Base-by-base conservation (phyloP, 2,888 invertebrate species). In the Drosophila cognata region DNA sequence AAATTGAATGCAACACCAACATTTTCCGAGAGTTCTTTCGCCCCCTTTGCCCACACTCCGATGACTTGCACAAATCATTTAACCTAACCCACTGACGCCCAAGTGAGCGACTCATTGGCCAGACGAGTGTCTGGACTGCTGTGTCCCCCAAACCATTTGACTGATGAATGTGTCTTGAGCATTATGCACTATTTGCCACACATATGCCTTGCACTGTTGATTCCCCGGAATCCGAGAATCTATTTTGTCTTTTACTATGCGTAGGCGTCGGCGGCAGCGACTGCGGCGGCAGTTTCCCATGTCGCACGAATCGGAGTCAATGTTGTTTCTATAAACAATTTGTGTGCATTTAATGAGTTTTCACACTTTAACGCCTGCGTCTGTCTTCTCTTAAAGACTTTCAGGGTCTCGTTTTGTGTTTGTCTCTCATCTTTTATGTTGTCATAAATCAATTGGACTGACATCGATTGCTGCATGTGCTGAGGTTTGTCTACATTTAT, bases 281-380 rank as follows among this genome's bases (percentile, higher is more conserved):
- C 56, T n/a, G 16, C 16, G 35, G 28, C 41, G 16, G 31, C 48
- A 55, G 43, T 35, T 56, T 63, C 63, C 43, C 69, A 52, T 63
- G 56, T 57, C 57, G 21, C 52, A 43, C 21, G 52, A 46, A 28
- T 51, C 61, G 29, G 13, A 25, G 41, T 53, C 64, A 75, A 74
- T 71, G 61, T 62, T 70, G 51, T 55, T 52, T 58, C 74, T 68
- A 80, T 87, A 84, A 84, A 84, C 87, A 84, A 84, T 80, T 84
- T 84, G 84, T 80, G 82, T 70, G 78, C 79, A 51, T 87, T 84
- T 87, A 84, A 84, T 84, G 84, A 84, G 82, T 87, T 84, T 84
- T 87, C 87, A 87, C 84, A 84, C 88, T 76, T 84, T 82, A 84
- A 72, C 87, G 83, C 83, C 63, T 29, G 52, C 71, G 71, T 68